These are phyloP conservation scores for Liodrosophila aerea DNA, from an alignment of 2,888 invertebrate genomes.

Conservation along the genomic window DNA sequence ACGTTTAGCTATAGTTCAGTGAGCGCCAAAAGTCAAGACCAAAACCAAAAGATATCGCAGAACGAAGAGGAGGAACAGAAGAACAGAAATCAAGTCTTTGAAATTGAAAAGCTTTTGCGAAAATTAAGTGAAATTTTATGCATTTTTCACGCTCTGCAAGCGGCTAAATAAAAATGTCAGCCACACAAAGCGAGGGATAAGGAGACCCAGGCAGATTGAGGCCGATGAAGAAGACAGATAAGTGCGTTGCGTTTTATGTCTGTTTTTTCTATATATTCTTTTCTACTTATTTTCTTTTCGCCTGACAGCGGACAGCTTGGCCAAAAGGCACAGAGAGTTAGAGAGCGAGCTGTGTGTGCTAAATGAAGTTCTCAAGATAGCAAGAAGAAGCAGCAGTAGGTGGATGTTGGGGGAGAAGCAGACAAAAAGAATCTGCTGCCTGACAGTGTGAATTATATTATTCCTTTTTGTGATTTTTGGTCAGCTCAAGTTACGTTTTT, in stretches of 20 bases:
- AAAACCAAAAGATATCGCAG: conserved; percentile 20
- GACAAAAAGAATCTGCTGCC: conserved; percentile 29
- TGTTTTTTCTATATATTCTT: conserved; percentile 12
- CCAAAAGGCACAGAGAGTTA: conserved; percentile 7
- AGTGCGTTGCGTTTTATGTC: conserved; percentile 58
- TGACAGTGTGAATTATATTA: conserved; percentile 53
- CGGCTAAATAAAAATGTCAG: conserved; percentile 78
- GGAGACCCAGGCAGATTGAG: neutral
- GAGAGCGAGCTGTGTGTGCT: conserved; percentile 36
- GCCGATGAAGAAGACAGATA: conserved; percentile 60
- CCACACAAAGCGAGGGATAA: conserved; percentile 46
- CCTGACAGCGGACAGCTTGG: conserved; percentile 69
- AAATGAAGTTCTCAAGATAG: conserved; percentile 65
- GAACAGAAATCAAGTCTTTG: conserved; percentile 36
- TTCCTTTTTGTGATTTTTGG: conserved; percentile 46
- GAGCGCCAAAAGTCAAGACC: conserved; percentile 55
- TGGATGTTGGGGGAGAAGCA: conserved; percentile 6
- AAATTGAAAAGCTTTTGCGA: conserved; percentile 62
- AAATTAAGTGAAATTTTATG: conserved; percentile 80
- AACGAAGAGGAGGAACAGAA: neutral
- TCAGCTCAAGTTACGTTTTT: conserved; percentile 28
- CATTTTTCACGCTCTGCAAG: conserved; percentile 72
- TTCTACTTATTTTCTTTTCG: conserved; percentile 30
- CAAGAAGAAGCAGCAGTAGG: conserved; percentile 17
- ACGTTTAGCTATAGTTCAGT: conserved; percentile 64